These are phyloP conservation scores for Corythaeola cristata DNA, from an alignment of 2,113 vertebrate species.

Conservation along the genomic window DNA sequence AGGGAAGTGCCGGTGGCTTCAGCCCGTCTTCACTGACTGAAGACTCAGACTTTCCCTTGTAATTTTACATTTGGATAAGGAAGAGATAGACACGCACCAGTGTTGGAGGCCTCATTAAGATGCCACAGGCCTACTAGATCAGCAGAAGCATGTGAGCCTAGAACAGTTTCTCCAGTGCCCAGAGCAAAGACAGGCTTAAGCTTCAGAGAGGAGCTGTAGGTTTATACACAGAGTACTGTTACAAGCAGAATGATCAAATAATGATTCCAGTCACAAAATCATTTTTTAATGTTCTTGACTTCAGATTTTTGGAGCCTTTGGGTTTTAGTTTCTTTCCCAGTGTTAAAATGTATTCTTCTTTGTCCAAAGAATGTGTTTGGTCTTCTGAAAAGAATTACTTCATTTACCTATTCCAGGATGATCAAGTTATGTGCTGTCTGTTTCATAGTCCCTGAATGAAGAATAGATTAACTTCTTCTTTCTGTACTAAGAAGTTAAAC, in stretches of 20 bases:
- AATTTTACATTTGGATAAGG: neutral
- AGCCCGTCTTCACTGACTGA: neutral
- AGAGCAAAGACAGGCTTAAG: neutral
- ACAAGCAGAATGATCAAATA: neutral
- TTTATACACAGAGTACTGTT: neutral
- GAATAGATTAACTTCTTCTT: neutral
- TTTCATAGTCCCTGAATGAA: neutral
- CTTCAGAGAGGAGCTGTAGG: neutral
- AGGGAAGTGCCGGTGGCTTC: neutral
- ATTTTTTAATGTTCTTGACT: neutral
- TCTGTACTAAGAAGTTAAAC: neutral
- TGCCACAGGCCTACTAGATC: neutral
- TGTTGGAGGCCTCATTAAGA: neutral
- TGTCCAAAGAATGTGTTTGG: neutral
- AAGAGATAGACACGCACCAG: neutral
- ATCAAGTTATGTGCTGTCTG: neutral
- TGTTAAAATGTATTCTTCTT: neutral
- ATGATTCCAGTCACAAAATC: neutral
- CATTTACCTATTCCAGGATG: neutral
- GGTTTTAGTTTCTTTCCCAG: neutral
- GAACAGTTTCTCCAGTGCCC: neutral
- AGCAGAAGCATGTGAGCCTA: neutral
- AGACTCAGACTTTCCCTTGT: neutral
- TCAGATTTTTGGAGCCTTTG: neutral
- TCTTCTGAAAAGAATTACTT: neutral